Conservation (phyloP, 2,797 vertebrate species). For the Galagoides demidoff region DNA sequence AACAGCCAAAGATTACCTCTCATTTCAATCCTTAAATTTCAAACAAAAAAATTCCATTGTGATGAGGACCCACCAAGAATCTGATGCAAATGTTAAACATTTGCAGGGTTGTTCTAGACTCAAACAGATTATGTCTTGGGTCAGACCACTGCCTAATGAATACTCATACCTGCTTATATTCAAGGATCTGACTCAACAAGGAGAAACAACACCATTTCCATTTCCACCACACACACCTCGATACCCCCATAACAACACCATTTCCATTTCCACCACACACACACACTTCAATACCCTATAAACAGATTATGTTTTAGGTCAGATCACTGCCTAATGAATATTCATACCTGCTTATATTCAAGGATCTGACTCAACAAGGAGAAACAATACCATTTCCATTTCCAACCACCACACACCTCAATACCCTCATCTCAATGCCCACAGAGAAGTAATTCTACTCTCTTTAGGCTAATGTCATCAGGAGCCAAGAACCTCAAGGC, state of each 20-base stretch:
- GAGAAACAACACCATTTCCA: background rate
- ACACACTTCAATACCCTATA: background rate
- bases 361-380: background rate
- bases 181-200: constrained; percentile 3
- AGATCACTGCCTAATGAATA: constrained; percentile 44
- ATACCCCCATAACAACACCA: background rate
- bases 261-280: background rate
- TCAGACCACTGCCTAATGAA: constrained; percentile 45
- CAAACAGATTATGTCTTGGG: constrained; percentile 82
- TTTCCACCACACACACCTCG: background rate
- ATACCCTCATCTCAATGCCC: background rate
- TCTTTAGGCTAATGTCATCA: background rate
- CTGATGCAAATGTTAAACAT: constrained; percentile 83
- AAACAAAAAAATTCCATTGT: constrained; percentile 87
- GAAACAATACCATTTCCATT: background rate
- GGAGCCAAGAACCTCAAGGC: background rate
- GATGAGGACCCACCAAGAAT: constrained; percentile 82
- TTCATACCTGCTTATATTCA: background rate
- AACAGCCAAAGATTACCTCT: constrained; percentile 84
- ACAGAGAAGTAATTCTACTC: background rate
- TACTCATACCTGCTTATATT: background rate
- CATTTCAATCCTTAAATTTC: constrained; percentile 83
- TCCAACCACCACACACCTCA: background rate
- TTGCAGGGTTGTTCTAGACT: constrained; percentile 81
- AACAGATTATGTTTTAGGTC: constrained; percentile 81